A percentile compares a stretch with the other conserved stretches of the same genome.
Conservation (phyloP, 2,888 invertebrate genomes). For the Thera britannica region DNA sequence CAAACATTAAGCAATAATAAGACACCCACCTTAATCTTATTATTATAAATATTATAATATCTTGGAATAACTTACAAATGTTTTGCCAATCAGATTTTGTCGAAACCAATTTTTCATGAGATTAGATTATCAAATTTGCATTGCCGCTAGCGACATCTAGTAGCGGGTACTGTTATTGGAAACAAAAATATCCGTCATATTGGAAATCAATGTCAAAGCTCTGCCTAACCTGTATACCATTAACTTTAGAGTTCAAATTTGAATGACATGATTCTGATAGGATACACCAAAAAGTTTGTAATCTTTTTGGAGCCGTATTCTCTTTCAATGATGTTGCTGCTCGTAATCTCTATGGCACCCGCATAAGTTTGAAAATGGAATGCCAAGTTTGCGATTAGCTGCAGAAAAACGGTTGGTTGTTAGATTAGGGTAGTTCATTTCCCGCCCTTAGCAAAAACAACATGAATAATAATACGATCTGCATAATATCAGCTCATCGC, state of each 20-base stretch:
- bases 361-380: constrained; percentile 13
- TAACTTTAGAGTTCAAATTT: constrained; percentile 47
- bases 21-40: constrained; percentile 76
- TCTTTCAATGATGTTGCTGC: background rate
- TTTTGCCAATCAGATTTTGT: constrained; percentile 77
- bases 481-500: constrained; percentile 77
- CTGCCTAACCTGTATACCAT: constrained; percentile 9
- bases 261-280: constrained; percentile 20
- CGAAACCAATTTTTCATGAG: constrained; percentile 79
- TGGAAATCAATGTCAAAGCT: background rate
- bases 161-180: constrained; percentile 58
- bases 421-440: constrained; percentile 74
- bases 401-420: constrained; percentile 53
- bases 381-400: constrained; percentile 33
- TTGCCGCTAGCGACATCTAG: constrained; percentile 80
- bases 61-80: constrained; percentile 79
- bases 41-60: constrained; percentile 80
- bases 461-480: constrained; percentile 83
- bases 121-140: constrained; percentile 82
- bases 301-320: background rate
- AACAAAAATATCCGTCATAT: constrained; percentile 46
- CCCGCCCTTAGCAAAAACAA: constrained; percentile 80
- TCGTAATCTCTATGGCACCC: constrained; percentile 7
- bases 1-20: constrained; percentile 79
- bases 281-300: constrained; percentile 12